Base-by-base conservation (phyloP, 2,888 invertebrate genomes). In the Muschampia plurimacula region DNA sequence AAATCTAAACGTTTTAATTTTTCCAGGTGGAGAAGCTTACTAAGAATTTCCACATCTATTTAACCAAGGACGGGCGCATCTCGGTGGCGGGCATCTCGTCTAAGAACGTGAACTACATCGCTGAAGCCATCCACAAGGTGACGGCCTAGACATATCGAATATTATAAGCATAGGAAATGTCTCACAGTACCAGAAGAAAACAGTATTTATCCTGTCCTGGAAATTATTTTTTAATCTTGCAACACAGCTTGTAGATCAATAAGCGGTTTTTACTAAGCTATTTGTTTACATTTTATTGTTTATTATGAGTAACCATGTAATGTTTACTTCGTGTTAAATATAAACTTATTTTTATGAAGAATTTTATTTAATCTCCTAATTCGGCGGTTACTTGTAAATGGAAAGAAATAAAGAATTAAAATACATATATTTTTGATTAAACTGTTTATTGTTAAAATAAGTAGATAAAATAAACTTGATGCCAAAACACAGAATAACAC, bases 1-100 rank as follows among this genome's bases (percentile, higher is more conserved):
- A n/a, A n/a, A n/a, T n/a, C n/a, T n/a, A n/a, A n/a, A n/a, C n/a
- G n/a, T n/a, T n/a, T n/a, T n/a, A n/a, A n/a, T n/a, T n/a, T n/a
- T 91, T 95, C 57, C 89, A 98, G 98, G 98, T 98, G 69, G 98
- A 96, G 80, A 96, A 96, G 77, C 89, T 99, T 66, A 98, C 96
- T 0, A 98, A 98, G 84, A 97, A 99, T 41, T 98, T 96, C 94
- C 98, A 98, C 87, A 95, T 99, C 79, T 99, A 98, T 89, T 93
- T 99, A 78, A 99, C 99, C 0, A 98, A 98, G 90, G 99, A 99
- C 90, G 99, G 99, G 0, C 97, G 99, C 81, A 99, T 99, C 89
- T 99, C 99, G 4, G 98, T 99, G 94, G 99, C 99, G 72, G 99
- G 99, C 69, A 97, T 99, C 7, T 97, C 98, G 1, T 97, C 98